A percentile compares a stretch with the other conserved stretches of the same genome.
phyloP scores from a whole-genome alignment of 2,113 vertebrate species.

The Panthera tigris region DNA sequence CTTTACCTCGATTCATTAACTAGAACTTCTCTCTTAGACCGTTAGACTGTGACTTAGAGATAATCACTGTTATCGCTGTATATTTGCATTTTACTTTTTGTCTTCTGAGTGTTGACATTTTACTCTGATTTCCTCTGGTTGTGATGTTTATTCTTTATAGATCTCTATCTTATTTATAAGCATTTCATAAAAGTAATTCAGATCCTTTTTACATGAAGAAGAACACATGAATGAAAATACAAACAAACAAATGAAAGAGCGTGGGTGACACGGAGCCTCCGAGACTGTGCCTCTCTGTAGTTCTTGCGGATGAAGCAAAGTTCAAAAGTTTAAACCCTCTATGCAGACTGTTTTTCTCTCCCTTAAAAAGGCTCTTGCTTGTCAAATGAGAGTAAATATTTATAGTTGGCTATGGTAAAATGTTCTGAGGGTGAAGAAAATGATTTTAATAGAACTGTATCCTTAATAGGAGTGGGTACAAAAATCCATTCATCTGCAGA shows the following conservation, averaged over 20 bases:
- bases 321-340: constrained; percentile 62
- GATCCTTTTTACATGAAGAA: background rate
- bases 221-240: background rate
- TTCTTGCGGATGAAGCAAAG: constrained; percentile 46
- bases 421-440: constrained; percentile 64
- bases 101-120: background rate
- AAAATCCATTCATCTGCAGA: constrained; percentile 43
- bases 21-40: background rate
- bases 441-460: constrained; percentile 63
- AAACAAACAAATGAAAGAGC: background rate
- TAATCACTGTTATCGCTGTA: background rate
- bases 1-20: background rate
- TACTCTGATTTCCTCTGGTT: background rate
- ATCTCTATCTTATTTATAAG: background rate
- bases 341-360: constrained; percentile 61
- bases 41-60: background rate
- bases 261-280: background rate
- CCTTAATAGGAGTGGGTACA: constrained; percentile 10
- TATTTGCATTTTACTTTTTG: background rate
- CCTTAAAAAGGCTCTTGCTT: constrained; percentile 53
- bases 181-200: background rate
- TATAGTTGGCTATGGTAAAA: constrained; percentile 52
- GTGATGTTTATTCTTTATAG: background rate
- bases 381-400: constrained; percentile 69
- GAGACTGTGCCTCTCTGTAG: background rate